Evolutionary conservation across 2,113 vertebrate genomes (phyloP), one percentile per base, ranked within the genome.

Genomic region (Sander vitreus): DNA sequence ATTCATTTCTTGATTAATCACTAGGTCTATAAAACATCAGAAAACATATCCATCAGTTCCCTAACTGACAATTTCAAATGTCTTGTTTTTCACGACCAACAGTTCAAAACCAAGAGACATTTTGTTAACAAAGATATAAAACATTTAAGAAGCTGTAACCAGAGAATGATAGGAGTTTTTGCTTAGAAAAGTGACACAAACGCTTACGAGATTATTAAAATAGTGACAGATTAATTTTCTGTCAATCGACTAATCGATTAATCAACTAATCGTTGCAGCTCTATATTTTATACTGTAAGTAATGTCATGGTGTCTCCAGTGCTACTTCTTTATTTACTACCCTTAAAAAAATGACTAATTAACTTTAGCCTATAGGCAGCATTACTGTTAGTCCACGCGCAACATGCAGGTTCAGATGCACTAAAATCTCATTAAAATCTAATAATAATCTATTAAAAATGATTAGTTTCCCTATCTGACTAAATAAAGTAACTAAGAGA

Each of bases 401-500:
- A 62, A 39, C 21, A 62, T 43, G n/a, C 21, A 57, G 11, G 30
- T 33, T 63, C 67, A 60, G 50, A n/a, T 27, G 55, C 33, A 30
- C 14, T 8, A 27, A 10, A 43, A 11, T 43, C 12, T 23, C 19
- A 67, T 75, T 50, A 36, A 73, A 73, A 59, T 6, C 21, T 36
- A 50, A 53, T 33, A 47, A 23, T 19, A 66, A 53, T 67, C 27
- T 47, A 39, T 58, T 47, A 36, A 63, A 80, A 71, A 36, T 3
- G 1, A 19, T 75, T 48, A 62, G 51, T 63, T 66, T 81, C 71
- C 15, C 30, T 60, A 43, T 33, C 25, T 81, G 81, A 54, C 59
- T 66, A 58, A 74, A 77, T 69, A 50, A 90, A 78, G 83, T 84
- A 74, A 80, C 70, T 76, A 66, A 80, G 86, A 79, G 69, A 85